Base-by-base conservation (phyloP, 2,113 vertebrate species). In the Saguinus imperator region DNA sequence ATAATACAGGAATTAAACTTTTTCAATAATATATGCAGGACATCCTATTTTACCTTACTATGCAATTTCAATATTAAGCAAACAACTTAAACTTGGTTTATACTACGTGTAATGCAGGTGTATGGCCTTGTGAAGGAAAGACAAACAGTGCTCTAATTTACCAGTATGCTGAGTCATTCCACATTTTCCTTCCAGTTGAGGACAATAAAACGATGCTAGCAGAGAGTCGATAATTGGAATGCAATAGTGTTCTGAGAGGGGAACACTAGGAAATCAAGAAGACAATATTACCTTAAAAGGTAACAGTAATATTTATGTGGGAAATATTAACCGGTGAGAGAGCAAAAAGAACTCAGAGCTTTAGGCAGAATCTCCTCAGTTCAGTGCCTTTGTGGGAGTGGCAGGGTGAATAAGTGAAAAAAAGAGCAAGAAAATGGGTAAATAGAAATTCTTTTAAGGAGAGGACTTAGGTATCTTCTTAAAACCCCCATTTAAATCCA, bases 161-260 rank as follows among this genome's bases (percentile, higher is more conserved):
- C 2, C n/a, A 95, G 20, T 9, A 8, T 80, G 84, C 92, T 95
- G 77, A 95, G 23, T 95, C 29, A 96, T 48, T 70, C 87, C 3
- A 77, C 52, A 90, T 50, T 37, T 97, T 57, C 72, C 77, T 70
- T 89, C 77, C 35, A 87, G 94, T 72, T 94, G 66, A 95, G 27
- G 95, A 72, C 72, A 94, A 27, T n/a, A 3, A 27, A 40, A 87
- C 16, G 84, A 72, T 76, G 93, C 50, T 35, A 2, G 25, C 45
- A 81, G 89, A 94, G 45, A 94, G 82, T 85, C 75, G 96, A 83
- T 52, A 84, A 52, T 3, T 48, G 87, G 27, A 94, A 97, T 72
- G 10, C 55, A 93, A 52, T 52, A 52, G 52, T 52, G 52, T 96
- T 87, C 57, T 91, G 40, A 87, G 0, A 57, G 20, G 61, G 61